Evolutionary conservation across 2,113 vertebrate species (phyloP), one percentile per base, ranked within the genome.

Genomic region (Stigmatopora nigra): DNA sequence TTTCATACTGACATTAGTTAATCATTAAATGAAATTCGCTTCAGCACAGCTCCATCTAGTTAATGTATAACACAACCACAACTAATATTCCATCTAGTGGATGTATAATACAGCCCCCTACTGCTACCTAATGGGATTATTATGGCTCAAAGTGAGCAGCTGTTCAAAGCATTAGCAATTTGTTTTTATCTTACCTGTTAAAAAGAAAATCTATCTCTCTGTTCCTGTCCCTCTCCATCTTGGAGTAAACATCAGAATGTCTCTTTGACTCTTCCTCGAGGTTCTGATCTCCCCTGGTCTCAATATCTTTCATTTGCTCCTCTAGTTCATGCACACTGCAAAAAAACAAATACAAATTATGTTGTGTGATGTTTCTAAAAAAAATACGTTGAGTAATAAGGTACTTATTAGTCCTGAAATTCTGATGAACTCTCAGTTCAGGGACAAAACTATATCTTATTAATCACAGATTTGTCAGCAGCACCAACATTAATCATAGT

Each of bases 291-390:
- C 94, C 92, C n/a, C 84, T 89, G 0, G 90, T 83, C 87, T 98
- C 96, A 64, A 94, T 93, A 61, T 99, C 97, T 83, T 94, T 98
- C 86, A 98, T 78, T 78, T 98, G 92, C 82, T 99, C 97, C 87
- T 99, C 97, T 69, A 98, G 88, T 70, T 96, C 96, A 36, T 99
- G 94, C 51, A 99, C 94, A 88, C 97, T 99, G 83, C 31, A 51
- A 5, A 64, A n/a, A 69, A 35, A 68, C 15, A 63, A 0, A 22
- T 19, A 56, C 13, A 49, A 46, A 67, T 19, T 1, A 55, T 10
- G 13, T 31, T 31, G 12, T 25, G 5, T 22, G 11, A 53, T 20
- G 3, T 53, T 53, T 10, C 11, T 22, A 25, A 53, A 25, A 55
- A 25, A 5, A 31, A 25, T 55, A 41, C 9, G 6, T 41, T 41